Evolutionary conservation across 2,888 invertebrate species (phyloP), one percentile per base, ranked within the genome.

Genomic region (Callyntrura sp.): DNA sequence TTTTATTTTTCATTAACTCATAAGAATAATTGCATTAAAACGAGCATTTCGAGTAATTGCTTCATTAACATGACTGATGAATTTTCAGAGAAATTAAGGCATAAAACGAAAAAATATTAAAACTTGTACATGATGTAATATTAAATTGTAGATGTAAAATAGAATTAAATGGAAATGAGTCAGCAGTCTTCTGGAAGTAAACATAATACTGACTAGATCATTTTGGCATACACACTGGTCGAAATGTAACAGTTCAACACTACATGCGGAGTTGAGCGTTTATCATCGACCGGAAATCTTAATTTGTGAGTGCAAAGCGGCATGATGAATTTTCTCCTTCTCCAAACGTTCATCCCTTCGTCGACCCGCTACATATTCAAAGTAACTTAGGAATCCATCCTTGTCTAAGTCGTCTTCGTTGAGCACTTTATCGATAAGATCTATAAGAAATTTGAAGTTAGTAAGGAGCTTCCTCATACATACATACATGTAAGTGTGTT

Each of bases 351-450:
- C 94, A 73, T 94, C 94, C 89, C 94, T 94, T 90, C 95, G 94
- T 85, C 95, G 94, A 45, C 95, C 95, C 45, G 94, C 93, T 0
- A 96, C 96, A 94, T 97, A 97, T 94, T 99, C 98, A 0, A 97
- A 95, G 94, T 98, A 98, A 90, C 97, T 98, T 0, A 89, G 78
- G 45, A n/a, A 89, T 28, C 89, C 89, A 68, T 89, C 98, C 57
- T 96, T 96, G 94, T 98, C 97, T 0, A 96, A 95, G 94, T 99
- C 98, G 93, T 98, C 98, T 91, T 97, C 96, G 87, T 95, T 95
- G 55, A 98, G 94, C 11, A 98, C 98, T 93, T 96, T 96, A 94
- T 98, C 98, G 60, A 98, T 97, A 81, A 98, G 95, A 92, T 96
- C 98, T 98, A 95, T 45, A 95, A 94, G 90, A 60, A 12, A n/a